These are phyloP conservation scores for Chelonus insularis DNA, from an alignment of 1,140 invertebrate genomes.

Conservation along the genomic window DNA sequence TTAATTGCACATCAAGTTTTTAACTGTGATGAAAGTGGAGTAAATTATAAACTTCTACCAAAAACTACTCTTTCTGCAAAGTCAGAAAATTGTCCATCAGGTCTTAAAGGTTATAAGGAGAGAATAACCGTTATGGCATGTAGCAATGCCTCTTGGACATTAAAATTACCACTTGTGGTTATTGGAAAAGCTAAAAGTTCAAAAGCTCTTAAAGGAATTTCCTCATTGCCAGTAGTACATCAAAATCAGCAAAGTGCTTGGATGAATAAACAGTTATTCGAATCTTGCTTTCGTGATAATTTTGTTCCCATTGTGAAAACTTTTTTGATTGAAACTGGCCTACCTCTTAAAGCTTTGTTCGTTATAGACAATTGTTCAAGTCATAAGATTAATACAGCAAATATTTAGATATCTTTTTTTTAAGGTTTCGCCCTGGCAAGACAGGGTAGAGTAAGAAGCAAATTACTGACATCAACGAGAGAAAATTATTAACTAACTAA, in stretches of 20 bases:
- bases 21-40: conserved; percentile 42
- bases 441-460: too few relatives aligned
- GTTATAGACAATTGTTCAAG: conserved; percentile 33
- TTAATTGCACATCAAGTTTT: conserved; percentile 37
- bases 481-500: too few relatives aligned
- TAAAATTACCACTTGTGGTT: conserved; percentile 38
- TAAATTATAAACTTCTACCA: conserved; percentile 41
- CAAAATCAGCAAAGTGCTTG: conserved; percentile 23
- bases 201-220: conserved; percentile 16
- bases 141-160: conserved; percentile 44
- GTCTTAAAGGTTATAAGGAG: conserved; percentile 31
- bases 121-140: conserved; percentile 40
- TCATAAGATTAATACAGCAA: too few relatives aligned
- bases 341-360: conserved; percentile 30
- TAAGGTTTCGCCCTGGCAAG: too few relatives aligned
- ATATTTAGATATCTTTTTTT: too few relatives aligned
- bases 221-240: conserved; percentile 20
- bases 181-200: conserved; percentile 28
- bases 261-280: conserved; percentile 24
- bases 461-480: too few relatives aligned
- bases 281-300: conserved; percentile 25
- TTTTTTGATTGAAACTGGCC: conserved; percentile 23
- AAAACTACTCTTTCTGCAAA: conserved; percentile 34
- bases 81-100: conserved; percentile 25
- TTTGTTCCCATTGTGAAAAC: conserved; percentile 29